phyloP scores from a whole-genome alignment of 2,888 invertebrate genomes.

The Panzeria rudis region DNA sequence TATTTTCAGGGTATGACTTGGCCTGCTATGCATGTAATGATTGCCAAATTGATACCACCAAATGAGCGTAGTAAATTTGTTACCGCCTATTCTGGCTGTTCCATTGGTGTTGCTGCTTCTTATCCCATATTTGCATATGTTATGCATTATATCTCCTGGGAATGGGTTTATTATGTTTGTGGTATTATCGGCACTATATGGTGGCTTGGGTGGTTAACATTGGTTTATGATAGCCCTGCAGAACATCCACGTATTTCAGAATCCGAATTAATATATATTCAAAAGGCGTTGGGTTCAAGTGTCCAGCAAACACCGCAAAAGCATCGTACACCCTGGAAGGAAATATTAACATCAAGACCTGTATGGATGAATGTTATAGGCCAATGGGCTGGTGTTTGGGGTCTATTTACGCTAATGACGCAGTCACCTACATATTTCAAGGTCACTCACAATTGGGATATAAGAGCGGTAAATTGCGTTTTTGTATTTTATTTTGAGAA shows the following conservation, averaged over 20 bases:
- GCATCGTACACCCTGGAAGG: conserved; percentile 86
- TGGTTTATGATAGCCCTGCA: conserved; percentile 87
- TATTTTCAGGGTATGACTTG: conserved; percentile 86
- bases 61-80: conserved; percentile 90
- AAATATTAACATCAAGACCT: conserved; percentile 86
- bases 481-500: no score
- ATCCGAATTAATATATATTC: conserved; percentile 86
- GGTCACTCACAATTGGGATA: conserved; percentile 88
- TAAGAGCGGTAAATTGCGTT: conserved; percentile 87
- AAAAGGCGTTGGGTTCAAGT: conserved; percentile 85
- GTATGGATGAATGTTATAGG: conserved; percentile 87
- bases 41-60: conserved; percentile 92
- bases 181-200: conserved; percentile 87
- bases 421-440: conserved; percentile 89
- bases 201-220: conserved; percentile 87
- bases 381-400: conserved; percentile 88
- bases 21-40: conserved; percentile 91
- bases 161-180: conserved; percentile 88
- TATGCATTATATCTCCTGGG: conserved; percentile 88
- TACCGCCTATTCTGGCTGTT: conserved; percentile 87
- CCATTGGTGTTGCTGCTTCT: conserved; percentile 88
- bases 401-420: conserved; percentile 88
- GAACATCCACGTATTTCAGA: conserved; percentile 87
- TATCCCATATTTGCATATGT: conserved; percentile 89
- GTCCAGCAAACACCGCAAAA: conserved; percentile 79